Conservation (phyloP, 2,797 vertebrate genomes). For the Simalia tracyae region DNA sequence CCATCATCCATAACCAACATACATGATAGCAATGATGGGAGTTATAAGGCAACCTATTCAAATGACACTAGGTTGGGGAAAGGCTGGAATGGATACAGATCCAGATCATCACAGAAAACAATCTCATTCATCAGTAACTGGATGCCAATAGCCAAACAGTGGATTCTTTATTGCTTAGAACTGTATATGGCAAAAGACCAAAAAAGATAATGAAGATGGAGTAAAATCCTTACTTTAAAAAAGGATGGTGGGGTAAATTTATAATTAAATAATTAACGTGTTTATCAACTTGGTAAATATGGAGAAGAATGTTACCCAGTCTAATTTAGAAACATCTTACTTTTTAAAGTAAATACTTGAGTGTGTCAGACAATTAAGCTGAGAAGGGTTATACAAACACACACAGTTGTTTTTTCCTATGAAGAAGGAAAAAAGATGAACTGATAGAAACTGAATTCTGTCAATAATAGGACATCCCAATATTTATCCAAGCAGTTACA, state of each 20-base stretch:
- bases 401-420: neutral
- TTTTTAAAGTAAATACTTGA: neutral
- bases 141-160: too few species aligned
- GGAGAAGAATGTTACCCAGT: neutral
- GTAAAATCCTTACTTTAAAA: neutral
- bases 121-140: too few species aligned
- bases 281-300: neutral
- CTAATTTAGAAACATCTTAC: neutral
- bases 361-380: neutral
- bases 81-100: too few species aligned
- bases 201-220: neutral
- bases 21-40: too few species aligned
- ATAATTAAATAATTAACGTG: neutral
- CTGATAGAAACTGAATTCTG: neutral
- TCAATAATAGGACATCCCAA: neutral
- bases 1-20: too few species aligned
- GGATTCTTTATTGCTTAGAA: neutral
- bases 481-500: neutral
- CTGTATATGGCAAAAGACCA: neutral
- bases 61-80: too few species aligned
- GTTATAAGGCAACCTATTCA: too few species aligned
- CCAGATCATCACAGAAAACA: too few species aligned
- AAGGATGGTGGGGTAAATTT: neutral
- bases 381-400: neutral
- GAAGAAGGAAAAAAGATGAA: neutral